Evolutionary conservation across 2,888 invertebrate genomes (phyloP).

Genomic region (Caenorhabditis sulstoni): DNA sequence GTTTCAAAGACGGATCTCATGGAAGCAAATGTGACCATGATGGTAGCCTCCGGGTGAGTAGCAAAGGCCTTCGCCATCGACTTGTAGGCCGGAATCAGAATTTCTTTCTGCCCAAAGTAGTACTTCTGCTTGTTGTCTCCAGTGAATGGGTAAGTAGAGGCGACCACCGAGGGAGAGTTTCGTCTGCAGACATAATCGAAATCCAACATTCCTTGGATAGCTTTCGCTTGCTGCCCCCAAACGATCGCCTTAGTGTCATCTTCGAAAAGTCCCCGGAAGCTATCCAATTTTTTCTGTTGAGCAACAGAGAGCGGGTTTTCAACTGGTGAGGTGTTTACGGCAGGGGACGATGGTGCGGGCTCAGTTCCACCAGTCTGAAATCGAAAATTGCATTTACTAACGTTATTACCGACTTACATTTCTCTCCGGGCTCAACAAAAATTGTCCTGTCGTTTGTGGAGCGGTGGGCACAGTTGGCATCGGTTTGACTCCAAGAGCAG

Average conservation of each 20-base stretch:
- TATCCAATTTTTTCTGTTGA: conserved; percentile 21
- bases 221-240: conserved; percentile 99
- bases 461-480: conserved; percentile 86
- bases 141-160: conserved; percentile 97
- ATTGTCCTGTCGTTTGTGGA: conserved; percentile 91
- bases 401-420: conserved; percentile 62
- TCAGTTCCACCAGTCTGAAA: conserved; percentile 67
- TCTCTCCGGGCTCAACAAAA: conserved; percentile 85
- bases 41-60: conserved; percentile 94
- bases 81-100: conserved; percentile 88
- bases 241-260: conserved; percentile 86
- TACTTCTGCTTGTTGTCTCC: conserved; percentile 98
- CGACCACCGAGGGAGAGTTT: conserved; percentile 90
- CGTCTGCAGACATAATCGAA: conserved; percentile 95
- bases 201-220: conserved; percentile 96
- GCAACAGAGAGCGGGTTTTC: conserved; percentile 21
- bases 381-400: not conserved
- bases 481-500: conserved; percentile 92
- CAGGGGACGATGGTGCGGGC: conserved; percentile 52
- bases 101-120: conserved; percentile 95
- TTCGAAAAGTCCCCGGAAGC: conserved; percentile 72
- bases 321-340: not conserved
- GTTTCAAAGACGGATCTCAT: conserved; percentile 97
- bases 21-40: conserved; percentile 96
- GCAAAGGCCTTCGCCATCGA: conserved; percentile 96